Conservation (phyloP, 35 echinoderm and acorn worm genomes). For the Eucidaris tribuloides region DNA sequence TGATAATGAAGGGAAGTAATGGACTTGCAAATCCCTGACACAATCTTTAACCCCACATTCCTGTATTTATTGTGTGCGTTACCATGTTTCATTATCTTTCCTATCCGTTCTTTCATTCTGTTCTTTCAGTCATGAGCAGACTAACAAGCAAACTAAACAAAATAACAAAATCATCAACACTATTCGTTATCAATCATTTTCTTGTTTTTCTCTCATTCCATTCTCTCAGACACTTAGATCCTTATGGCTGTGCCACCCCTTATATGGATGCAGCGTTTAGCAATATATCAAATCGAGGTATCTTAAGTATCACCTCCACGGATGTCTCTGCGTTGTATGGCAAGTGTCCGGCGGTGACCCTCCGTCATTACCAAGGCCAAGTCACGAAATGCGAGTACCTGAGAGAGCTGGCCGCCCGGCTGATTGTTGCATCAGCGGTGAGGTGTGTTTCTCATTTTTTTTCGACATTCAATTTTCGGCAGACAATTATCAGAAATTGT, state of each 20-base stretch:
- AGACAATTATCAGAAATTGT: too few relatives aligned
- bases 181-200: not conserved
- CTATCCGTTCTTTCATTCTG: not conserved
- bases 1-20: too few relatives aligned
- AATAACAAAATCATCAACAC: too few relatives aligned
- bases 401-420: constrained; percentile 26
- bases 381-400: constrained; percentile 52
- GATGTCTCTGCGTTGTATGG: constrained; percentile 37
- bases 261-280: constrained; percentile 53
- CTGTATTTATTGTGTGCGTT: too few relatives aligned
- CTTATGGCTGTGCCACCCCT: constrained; percentile 35
- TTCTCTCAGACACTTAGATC: constrained; percentile 40
- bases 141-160: not conserved
- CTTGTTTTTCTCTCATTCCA: not conserved
- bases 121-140: not conserved
- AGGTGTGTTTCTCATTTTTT: not conserved
- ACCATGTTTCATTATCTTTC: too few relatives aligned
- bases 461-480: not conserved
- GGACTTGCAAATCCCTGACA: too few relatives aligned
- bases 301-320: constrained; percentile 43
- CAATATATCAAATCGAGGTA: constrained; percentile 36
- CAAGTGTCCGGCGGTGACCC: constrained; percentile 31
- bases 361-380: constrained; percentile 37
- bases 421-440: constrained; percentile 8
- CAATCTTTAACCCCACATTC: too few relatives aligned